phyloP scores from a whole-genome alignment of 2,888 invertebrate species.

The Hypena proboscidalis region DNA sequence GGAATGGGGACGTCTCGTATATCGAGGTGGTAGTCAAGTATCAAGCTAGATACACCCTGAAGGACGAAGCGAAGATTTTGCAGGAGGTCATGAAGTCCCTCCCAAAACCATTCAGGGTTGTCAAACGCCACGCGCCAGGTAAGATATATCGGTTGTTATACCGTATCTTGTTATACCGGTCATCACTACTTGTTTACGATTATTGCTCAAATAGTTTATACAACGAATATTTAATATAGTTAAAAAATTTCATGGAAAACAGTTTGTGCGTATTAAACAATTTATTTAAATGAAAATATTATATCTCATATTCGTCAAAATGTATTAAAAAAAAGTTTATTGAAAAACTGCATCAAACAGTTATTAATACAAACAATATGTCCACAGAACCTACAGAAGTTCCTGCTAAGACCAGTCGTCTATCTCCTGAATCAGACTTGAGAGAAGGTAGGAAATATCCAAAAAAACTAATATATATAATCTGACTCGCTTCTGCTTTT shows the following conservation, averaged over 20 bases:
- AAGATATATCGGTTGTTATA: slow-evolving; percentile 37
- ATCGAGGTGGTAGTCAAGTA: slow-evolving; percentile 71
- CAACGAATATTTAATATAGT: background rate
- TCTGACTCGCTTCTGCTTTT: no score
- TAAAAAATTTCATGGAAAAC: no score
- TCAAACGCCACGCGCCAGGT: slow-evolving; percentile 67
- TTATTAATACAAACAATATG: slow-evolving; percentile 25
- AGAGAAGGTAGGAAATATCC: slow-evolving; percentile 39
- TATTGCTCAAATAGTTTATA: no score
- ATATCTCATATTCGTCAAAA: no score
- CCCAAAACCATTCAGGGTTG: slow-evolving; percentile 52
- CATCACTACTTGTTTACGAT: no score
- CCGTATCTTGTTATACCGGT: no score
- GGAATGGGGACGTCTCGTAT: slow-evolving; percentile 63
- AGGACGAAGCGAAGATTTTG: slow-evolving; percentile 63
- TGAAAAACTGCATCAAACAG: background rate
- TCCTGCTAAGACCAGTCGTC: slow-evolving; percentile 51
- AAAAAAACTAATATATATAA: no score
- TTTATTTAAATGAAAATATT: no score
- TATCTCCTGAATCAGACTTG: slow-evolving; percentile 24
- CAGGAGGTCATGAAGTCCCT: slow-evolving; percentile 59
- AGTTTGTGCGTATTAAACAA: no score
- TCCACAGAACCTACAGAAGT: slow-evolving; percentile 57
- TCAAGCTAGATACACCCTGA: slow-evolving; percentile 55
- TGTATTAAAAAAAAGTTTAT: background rate